phyloP scores from a whole-genome alignment of 1,140 invertebrate species.

The Bombus balteatus region DNA sequence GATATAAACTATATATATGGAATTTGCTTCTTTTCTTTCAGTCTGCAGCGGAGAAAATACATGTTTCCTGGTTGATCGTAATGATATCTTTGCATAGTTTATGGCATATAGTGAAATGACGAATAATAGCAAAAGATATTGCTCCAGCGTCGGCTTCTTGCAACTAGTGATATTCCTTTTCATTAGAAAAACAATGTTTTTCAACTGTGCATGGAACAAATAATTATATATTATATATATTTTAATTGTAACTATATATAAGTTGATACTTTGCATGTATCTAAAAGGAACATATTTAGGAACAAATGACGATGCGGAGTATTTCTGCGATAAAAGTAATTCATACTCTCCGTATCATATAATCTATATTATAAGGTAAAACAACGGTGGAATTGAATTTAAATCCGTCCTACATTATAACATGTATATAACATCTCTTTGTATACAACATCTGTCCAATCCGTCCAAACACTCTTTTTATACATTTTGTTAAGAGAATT shows the following conservation, averaged over 20 bases:
- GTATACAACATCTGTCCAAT: conserved; percentile 11
- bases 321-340: background rate
- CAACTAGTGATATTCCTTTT: background rate
- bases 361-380: background rate
- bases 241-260: background rate
- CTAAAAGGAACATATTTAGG: background rate
- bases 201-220: background rate
- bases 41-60: conserved; percentile 59
- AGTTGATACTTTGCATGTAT: background rate
- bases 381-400: background rate
- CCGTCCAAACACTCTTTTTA: conserved; percentile 5
- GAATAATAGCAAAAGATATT: background rate
- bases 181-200: background rate
- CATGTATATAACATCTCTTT: too few species aligned
- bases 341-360: background rate
- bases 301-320: background rate
- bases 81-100: conserved; percentile 18
- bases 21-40: conserved; percentile 48
- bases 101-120: conserved; percentile 34
- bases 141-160: too few species aligned
- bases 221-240: background rate
- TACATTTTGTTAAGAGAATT: background rate
- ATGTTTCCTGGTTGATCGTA: background rate
- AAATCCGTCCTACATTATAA: too few species aligned
- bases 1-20: too few species aligned